Evolutionary conservation across 2,888 invertebrate species (phyloP), one percentile per base, ranked within the genome.

Genomic region (Lithophane ornitopus): DNA sequence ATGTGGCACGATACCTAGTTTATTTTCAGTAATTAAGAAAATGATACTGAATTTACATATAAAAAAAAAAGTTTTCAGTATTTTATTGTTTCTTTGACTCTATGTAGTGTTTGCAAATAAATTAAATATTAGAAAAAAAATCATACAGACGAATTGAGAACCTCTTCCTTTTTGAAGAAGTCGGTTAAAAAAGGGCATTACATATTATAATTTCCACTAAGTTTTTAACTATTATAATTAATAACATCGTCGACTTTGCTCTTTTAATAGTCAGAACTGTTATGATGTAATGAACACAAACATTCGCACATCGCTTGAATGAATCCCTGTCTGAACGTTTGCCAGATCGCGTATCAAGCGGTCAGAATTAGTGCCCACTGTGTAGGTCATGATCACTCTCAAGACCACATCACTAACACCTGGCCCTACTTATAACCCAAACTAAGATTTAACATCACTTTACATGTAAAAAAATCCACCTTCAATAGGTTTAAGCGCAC

Each of bases 341-440:
- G 96, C 96, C 96, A 96, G 93, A 88, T 84, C 89, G 87, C 94
- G 84, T 88, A 93, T 93, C 94, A 91, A 90, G 84, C 88, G 86
- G 87, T 87, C 89, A 89, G 90, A 94, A 92, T 94, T 93, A 93
- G 91, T 90, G 89, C 88, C 82, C 87, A 90, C 91, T 91, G 92
- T 94, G 93, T 95, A 95, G 96, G 95, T 95, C 95, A 95, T 91
- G 94, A 95, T 89, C 94, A 92, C 78, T 82, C 82, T 86, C 90
- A 89, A 85, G 86, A 88, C 76, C 84, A 82, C 78, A 88, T 89
- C 92, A 91, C 90, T 91, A 90, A 88, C 91, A 89, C 87, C 87
- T 89, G 86, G 86, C 74, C 76, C 77, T 76, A 72, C 71, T 76
- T 69, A 76, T 81, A 59, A 80, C 72, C 69, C 58, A 12, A 76